Base-by-base conservation (phyloP, 2,888 invertebrate genomes). In the Cheilosia vulpina region DNA sequence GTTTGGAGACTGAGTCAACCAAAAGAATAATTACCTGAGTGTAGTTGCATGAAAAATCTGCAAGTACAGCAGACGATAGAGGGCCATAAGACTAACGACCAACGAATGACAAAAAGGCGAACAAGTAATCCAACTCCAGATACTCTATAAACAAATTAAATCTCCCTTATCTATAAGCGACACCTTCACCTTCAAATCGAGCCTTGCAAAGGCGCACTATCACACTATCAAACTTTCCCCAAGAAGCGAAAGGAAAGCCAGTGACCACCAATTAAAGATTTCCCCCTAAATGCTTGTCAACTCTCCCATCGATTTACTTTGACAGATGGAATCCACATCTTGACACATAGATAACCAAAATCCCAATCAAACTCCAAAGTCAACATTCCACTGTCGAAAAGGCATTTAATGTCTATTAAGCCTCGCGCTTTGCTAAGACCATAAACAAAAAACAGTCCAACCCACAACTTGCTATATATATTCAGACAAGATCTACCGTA, bases 401-500 rank as follows among this genome's bases (percentile, higher is more conserved):
- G 57, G 43, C 17, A 19, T 62, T 55, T 21, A 34, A 21, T 55
- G 50, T 41, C 60, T 9, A 27, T 53, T 60, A n/a, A 72, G n/a
- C 34, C 52, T 52, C 75, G 43, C 58, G 27, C 58, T n/a, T 13
- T 53, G 27, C 21, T 31, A 17, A 45, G 15, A n/a, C 19, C 19
- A 19, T 7, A 6, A 47, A 47, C 2, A 17, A 47, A 9, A 21
- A 27, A 27, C 58, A 53, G 27, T 27, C 27, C 62, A n/a, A 43
- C 19, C 50, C 31, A 58, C 43, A 65, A 63, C 65, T 47, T 47
- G 73, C 13, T 80, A 45, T 17, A 38, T 27, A 65, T 27, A 65
- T 43, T 57, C 19, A 75, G 55, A 68, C 62, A 52, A 58, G 63
- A 65, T 57, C 65, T 71, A 71, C 81, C 57, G 76, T 81, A 63